phyloP scores from a whole-genome alignment of 2,888 invertebrate species.

The Gryllus longicercus region DNA sequence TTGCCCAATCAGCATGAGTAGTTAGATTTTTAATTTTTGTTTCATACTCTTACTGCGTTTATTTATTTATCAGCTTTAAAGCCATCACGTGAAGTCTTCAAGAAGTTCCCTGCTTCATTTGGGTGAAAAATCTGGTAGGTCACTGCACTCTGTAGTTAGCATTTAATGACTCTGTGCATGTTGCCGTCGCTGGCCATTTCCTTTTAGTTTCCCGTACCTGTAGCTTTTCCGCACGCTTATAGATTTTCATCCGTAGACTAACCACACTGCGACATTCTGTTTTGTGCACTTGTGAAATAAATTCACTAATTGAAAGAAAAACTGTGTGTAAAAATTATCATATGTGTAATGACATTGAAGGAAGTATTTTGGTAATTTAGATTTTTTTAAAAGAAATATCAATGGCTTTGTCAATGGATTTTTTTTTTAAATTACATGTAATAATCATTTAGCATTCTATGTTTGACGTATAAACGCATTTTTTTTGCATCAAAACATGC shows the following conservation, averaged over 20 bases:
- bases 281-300: not conserved
- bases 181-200: not conserved
- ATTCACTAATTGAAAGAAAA: too few relatives aligned
- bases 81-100: not conserved
- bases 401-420: too few relatives aligned
- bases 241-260: not conserved
- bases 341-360: too few relatives aligned
- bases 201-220: not conserved
- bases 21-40: not conserved
- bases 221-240: not conserved
- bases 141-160: not conserved
- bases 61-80: not conserved
- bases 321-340: too few relatives aligned
- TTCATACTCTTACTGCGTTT: not conserved
- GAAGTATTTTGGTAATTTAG: too few relatives aligned
- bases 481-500: too few relatives aligned
- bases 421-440: too few relatives aligned
- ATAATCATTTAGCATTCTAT: too few relatives aligned
- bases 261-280: not conserved
- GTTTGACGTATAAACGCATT: too few relatives aligned
- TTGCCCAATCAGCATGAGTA: not conserved
- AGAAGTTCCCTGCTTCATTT: not conserved
- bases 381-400: too few relatives aligned
- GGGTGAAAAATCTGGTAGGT: not conserved
- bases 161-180: not conserved